Conservation (phyloP, 2,113 vertebrate genomes). For the Apistogramma diplotaenia region DNA sequence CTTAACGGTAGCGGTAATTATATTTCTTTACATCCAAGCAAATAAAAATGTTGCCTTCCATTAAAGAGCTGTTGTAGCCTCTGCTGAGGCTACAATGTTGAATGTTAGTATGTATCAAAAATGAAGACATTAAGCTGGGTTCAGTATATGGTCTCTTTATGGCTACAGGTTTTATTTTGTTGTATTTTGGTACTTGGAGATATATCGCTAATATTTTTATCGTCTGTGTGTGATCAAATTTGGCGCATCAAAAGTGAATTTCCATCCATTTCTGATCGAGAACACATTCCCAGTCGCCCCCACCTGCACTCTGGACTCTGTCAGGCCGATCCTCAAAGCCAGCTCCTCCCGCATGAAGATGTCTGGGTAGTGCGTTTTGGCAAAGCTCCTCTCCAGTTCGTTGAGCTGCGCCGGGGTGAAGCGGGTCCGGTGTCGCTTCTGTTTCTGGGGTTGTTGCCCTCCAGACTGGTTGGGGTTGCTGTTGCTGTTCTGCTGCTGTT, state of each 20-base stretch:
- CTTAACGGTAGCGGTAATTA: not conserved
- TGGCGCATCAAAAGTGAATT: not conserved
- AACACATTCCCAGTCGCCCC: not conserved
- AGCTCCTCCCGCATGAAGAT: conserved; percentile 97
- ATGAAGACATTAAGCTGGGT: not conserved
- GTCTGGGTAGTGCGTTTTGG: conserved; percentile 95
- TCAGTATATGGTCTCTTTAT: not conserved
- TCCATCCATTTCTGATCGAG: not conserved
- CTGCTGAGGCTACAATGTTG: too few relatives aligned
- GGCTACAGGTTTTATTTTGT: not conserved
- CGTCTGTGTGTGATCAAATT: not conserved
- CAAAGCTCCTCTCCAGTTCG: conserved; percentile 95
- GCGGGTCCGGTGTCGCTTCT: conserved; percentile 94
- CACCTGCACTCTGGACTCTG: conserved; percentile 97
- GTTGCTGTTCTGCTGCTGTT: conserved; percentile 11
- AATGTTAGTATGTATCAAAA: not conserved
- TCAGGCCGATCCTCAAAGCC: conserved; percentile 91
- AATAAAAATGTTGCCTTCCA: not conserved
- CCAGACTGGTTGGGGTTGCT: conserved; percentile 67
- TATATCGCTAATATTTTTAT: not conserved
- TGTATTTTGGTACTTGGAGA: not conserved
- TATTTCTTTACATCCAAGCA: not conserved
- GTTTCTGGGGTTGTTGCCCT: conserved; percentile 89
- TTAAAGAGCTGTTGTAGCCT: not conserved
- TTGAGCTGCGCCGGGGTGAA: conserved; percentile 97